These are phyloP conservation scores for Mustelus asterias DNA, from an alignment of 2,113 vertebrate genomes.

Conservation along the genomic window DNA sequence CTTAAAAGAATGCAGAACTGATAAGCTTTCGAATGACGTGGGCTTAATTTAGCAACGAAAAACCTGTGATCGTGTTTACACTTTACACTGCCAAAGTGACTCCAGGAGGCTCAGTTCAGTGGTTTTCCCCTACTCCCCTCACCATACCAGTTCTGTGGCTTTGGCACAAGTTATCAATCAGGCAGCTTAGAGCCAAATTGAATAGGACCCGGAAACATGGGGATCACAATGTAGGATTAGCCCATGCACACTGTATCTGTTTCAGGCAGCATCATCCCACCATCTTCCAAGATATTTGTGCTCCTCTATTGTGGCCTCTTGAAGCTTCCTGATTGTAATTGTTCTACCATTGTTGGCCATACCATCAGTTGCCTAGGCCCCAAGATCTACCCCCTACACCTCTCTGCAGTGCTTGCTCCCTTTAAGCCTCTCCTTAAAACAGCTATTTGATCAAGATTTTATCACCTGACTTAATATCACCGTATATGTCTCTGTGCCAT, in stretches of 20 bases:
- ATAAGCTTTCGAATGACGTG: constrained; percentile 27
- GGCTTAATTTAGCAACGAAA: constrained; percentile 28
- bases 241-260: neutral
- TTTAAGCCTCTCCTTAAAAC: no score
- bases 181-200: neutral
- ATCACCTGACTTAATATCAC: no score
- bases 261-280: neutral
- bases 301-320: neutral
- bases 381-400: no score
- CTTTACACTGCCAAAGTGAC: constrained; percentile 5
- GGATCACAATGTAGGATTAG: neutral
- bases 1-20: constrained; percentile 29
- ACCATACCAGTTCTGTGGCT: neutral
- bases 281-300: neutral
- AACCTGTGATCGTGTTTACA: constrained; percentile 21
- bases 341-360: no score
- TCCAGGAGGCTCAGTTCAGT: neutral
- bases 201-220: neutral
- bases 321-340: no score
- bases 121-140: neutral
- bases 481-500: no score
- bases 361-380: no score
- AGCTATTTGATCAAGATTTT: no score
- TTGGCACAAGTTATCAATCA: neutral
- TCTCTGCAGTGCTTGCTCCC: no score